Conservation (phyloP, 1,140 invertebrate species). For the Atopsyche davidsoni region DNA sequence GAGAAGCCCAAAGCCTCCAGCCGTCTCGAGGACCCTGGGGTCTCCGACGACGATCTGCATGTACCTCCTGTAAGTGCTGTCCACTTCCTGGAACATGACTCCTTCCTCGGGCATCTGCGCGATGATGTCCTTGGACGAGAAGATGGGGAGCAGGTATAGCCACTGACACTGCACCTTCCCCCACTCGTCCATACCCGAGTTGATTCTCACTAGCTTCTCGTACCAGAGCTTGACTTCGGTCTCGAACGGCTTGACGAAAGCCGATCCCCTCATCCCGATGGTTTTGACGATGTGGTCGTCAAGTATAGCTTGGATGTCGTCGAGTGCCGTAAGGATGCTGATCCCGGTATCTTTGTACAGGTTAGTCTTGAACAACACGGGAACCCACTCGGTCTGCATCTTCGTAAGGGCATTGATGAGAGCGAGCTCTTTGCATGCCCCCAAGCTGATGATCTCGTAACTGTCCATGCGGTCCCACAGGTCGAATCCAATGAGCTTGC, state of each 20-base stretch:
- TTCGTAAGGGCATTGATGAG: conserved; percentile 72
- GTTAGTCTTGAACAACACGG: conserved; percentile 64
- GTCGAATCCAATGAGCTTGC: conserved; percentile 73
- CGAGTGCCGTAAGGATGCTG: conserved; percentile 69
- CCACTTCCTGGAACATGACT: conserved; percentile 67
- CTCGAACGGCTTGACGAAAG: conserved; percentile 87
- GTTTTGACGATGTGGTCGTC: conserved; percentile 89
- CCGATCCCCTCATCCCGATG: conserved; percentile 82
- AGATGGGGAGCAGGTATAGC: conserved; percentile 87
- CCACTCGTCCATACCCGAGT: conserved; percentile 82
- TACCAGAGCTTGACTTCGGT: conserved; percentile 77
- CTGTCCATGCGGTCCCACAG: conserved; percentile 68
- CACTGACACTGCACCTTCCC: conserved; percentile 82
- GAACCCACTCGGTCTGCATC: conserved; percentile 83
- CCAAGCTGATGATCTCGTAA: conserved; percentile 82
- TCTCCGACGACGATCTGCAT: conserved; percentile 70
- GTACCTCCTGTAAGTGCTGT: conserved; percentile 70
- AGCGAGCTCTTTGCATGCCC: conserved; percentile 80
- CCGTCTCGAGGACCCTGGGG: conserved; percentile 67
- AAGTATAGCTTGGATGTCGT: conserved; percentile 79
- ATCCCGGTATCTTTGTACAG: conserved; percentile 76
- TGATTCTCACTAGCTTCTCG: conserved; percentile 67
- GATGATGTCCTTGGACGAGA: conserved; percentile 89
- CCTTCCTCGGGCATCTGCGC: conserved; percentile 91
- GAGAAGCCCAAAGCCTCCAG: conserved; percentile 63